Base-by-base conservation (phyloP, 2,888 invertebrate genomes). In the Morpho helenor region DNA sequence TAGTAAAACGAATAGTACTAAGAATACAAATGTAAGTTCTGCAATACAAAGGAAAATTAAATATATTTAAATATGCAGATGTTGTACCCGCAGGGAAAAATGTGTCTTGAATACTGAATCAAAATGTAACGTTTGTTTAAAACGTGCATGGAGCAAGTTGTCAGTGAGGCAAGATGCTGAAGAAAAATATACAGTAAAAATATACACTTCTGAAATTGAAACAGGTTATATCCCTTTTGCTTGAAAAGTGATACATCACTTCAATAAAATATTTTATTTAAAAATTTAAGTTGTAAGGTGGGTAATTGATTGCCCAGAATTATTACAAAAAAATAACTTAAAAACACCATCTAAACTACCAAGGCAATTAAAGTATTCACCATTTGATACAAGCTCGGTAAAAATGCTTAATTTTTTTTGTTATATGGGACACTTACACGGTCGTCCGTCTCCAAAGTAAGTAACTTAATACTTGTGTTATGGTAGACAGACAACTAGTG, bases 21-120 rank as follows among this genome's bases (percentile, higher is more conserved):
- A 31, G 31, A 31, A 50, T 23, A 50, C 41, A 42, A 40, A 51
- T 39, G n/a, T 51, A 42, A 43, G 22, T 22, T 51, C 22, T 51
- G 23, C 41, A 51, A 9, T 22, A 51, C 50, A 51, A 51, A 51
- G 9, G 9, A 42, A 23, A 43, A 42, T 9, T 51, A 51, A 43
- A 41, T 51, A 51, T 42, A 6, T 51, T 22, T 42, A 22, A 7
- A 42, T 41, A 42, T n/a, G 41, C 7, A 40, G 50, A n/a, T 41
- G 16, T 22, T 23, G 22, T 41, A 42, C 16, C 7, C 16, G 42
- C 41, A 43, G 41, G 49, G 49, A 40, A 42, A 51, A 51, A 41
- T 43, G 50, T 51, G 16, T 42, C 42, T 51, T 51, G 50, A 51
- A 51, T 51, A 51, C 50, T 5, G 42, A 51, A 42, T 22, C 8